Evolutionary conservation across 2,888 invertebrate species (phyloP).

Genomic region (Argyresthia albistria): DNA sequence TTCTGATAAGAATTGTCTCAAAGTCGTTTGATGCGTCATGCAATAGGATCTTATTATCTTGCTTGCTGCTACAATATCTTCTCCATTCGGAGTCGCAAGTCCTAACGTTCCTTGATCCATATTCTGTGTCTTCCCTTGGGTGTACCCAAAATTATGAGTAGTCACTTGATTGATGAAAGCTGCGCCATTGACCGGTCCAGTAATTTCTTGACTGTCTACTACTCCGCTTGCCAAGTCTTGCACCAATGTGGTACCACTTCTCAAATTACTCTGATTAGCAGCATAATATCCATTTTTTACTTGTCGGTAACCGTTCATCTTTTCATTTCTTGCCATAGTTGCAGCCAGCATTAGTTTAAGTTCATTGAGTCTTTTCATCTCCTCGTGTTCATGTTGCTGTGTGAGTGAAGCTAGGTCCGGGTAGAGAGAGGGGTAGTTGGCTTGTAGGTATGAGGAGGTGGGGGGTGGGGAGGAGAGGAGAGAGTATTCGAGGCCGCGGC

Average conservation of each 20-base stretch:
- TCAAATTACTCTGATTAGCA: no score
- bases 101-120: no score
- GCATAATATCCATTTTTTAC: no score
- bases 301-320: no score
- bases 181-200: no score
- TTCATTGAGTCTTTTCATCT: neutral
- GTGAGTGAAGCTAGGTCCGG: conserved; percentile 5
- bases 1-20: conserved; percentile 25
- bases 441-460: conserved; percentile 21
- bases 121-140: no score
- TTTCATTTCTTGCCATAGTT: no score
- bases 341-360: neutral
- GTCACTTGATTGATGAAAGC: no score
- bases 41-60: conserved; percentile 35
- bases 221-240: no score
- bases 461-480: conserved; percentile 32
- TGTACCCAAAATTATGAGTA: no score
- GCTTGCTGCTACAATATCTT: conserved; percentile 32
- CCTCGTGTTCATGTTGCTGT: conserved; percentile 4
- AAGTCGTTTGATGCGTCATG: conserved; percentile 20
- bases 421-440: conserved; percentile 33
- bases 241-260: no score
- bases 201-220: no score
- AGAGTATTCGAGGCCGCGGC: conserved; percentile 34
- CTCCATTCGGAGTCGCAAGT: conserved; percentile 10